These are phyloP conservation scores for Hydrolagus colliei DNA, from an alignment of 2,797 vertebrate genomes.

Conservation along the genomic window DNA sequence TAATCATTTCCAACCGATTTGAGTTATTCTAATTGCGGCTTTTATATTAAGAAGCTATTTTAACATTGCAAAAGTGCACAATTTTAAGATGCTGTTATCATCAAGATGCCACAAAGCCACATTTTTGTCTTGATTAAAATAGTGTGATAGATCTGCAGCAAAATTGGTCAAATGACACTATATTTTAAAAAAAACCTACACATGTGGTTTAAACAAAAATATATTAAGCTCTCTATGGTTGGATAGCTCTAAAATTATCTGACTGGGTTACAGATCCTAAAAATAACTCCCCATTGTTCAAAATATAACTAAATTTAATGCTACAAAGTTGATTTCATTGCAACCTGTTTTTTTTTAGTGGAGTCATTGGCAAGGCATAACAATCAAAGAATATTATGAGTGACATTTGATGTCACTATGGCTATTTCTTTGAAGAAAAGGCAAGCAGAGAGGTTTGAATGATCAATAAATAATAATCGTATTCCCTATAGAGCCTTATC, in stretches of 20 bases:
- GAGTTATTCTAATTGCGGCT: conserved; percentile 72
- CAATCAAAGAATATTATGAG: no score
- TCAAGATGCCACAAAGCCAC: no score
- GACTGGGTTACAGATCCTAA: no score
- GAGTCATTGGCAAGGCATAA: background rate
- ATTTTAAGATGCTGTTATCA: background rate
- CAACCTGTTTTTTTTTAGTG: background rate
- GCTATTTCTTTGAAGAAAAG: no score
- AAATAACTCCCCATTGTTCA: background rate
- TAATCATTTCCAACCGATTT: conserved; percentile 70
- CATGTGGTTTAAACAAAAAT: background rate
- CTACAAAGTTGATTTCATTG: background rate
- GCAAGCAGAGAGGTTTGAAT: no score
- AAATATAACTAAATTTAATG: background rate
- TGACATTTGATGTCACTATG: no score
- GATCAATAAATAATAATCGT: no score
- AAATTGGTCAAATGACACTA: background rate
- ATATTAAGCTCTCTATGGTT: background rate
- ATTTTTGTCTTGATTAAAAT: background rate
- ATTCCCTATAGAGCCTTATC: no score
- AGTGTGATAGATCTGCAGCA: background rate
- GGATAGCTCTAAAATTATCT: no score
- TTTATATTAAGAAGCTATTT: conserved; percentile 69
- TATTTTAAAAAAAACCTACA: no score
- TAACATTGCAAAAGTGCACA: conserved; percentile 58